Percentiles rank a stretch among this genome's conserved stretches.
phyloP scores from a whole-genome alignment of 2,797 vertebrate genomes.

The Melanitta fusca region DNA sequence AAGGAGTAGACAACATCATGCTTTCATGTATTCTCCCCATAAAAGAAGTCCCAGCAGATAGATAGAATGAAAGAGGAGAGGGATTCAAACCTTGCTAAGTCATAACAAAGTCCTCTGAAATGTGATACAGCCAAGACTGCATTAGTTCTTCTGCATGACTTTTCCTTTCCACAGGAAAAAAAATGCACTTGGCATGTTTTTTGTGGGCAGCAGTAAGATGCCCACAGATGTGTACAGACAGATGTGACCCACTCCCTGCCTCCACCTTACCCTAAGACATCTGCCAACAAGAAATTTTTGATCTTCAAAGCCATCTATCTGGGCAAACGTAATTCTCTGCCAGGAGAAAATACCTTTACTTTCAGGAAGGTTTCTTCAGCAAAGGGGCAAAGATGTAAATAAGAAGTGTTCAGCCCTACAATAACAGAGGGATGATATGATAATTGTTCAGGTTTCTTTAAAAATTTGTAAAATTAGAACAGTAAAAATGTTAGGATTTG shows the following conservation, averaged over 20 bases:
- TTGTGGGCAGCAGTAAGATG: background rate
- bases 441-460: background rate
- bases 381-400: background rate
- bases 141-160: background rate
- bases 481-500: background rate
- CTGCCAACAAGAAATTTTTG: background rate
- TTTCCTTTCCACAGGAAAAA: background rate
- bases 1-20: background rate
- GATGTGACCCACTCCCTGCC: background rate
- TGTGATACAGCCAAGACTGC: background rate
- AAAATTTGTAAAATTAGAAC: background rate
- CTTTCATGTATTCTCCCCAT: background rate
- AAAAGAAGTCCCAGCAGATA: background rate
- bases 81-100: background rate
- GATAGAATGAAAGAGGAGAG: background rate
- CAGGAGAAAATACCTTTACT: background rate
- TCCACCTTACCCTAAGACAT: background rate
- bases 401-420: background rate
- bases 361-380: background rate
- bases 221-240: background rate
- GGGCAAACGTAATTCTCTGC: rapidly evolving
- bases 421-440: background rate
- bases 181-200: background rate
- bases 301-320: background rate
- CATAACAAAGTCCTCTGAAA: background rate